Conservation (phyloP, 1,140 invertebrate genomes). For the Lineus longissimus region DNA sequence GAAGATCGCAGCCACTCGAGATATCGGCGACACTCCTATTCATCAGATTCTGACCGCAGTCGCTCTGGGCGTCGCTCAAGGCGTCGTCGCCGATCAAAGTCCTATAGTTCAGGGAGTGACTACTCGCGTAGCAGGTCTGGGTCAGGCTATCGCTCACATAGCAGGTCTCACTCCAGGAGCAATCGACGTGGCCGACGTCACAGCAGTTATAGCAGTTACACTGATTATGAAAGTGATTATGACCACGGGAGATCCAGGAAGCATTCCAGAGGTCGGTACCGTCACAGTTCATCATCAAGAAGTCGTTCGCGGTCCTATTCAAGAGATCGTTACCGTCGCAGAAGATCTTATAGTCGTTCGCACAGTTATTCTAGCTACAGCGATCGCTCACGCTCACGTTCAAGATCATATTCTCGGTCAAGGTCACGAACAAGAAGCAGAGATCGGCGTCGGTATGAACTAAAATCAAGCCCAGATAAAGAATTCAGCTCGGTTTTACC, state of each 20-base stretch:
- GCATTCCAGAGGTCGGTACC: not conserved
- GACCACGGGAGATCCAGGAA: not conserved
- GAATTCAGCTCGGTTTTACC: conserved; percentile 4
- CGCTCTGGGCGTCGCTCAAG: not conserved
- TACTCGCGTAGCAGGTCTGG: not conserved
- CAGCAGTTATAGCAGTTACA: conserved; percentile 1
- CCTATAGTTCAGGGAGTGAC: not conserved
- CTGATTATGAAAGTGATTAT: not conserved
- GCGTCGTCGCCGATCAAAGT: not conserved
- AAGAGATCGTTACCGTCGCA: not conserved
- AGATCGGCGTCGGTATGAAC: conserved; percentile 3
- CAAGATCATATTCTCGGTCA: conserved; percentile 1
- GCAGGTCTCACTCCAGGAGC: not conserved
- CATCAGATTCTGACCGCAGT: not conserved
- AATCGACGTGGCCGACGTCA: not conserved
- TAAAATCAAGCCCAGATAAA: not conserved
- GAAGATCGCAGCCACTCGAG: not conserved
- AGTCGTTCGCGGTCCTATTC: conserved; percentile 5
- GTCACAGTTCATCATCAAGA: not conserved
- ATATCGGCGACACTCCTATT: not conserved
- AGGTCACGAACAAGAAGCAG: not conserved
- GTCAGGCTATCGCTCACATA: not conserved
- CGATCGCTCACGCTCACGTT: not conserved
- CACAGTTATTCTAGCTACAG: not conserved
- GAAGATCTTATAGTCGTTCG: not conserved